Evolutionary conservation across 2,797 vertebrate species (phyloP), one percentile per base, ranked within the genome.

Genomic region (Cyprinella venusta): DNA sequence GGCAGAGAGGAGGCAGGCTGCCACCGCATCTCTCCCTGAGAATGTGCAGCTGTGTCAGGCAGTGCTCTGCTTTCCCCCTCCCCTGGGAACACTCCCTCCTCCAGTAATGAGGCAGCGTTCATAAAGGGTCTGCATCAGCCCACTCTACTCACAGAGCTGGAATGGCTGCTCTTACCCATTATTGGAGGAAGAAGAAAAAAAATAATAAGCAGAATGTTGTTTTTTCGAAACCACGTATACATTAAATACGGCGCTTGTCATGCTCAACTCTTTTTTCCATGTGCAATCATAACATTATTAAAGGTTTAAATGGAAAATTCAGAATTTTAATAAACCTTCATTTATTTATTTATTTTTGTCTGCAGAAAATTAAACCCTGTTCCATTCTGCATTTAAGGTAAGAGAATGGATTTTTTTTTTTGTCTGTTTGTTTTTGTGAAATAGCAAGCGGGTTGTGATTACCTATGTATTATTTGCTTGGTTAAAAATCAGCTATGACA

Each of bases 361-460:
- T 79, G 77, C 86, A 89, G 93, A 95, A 89, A 84, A 87, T 88
- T 88, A 88, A 87, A 90, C 82, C 50, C 86, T 89, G 91, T 50
- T 36, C n/a, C 87, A 90, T 87, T 84, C 89, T 92, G 88, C 80
- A 45, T 87, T 87, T 76, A 92, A 93, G 94, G 94, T 95, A 94
- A 92, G 94, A 87, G 69, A 76, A 36, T 64, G 16, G 38, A 26
- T 68, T 33, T 78, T 4, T 40, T 59, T 5, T 65, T 42, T 19
- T 5, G 2, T 26, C 45, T 70, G 0, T 33, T 24, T 16, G 50
- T n/a, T 30, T 30, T 56, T 79, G 74, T 87, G 26, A 75, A 86
- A 86, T 74, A 65, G 3, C 24, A 2, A 18, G 26, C 50, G 67
- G 8, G 63, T 45, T 45, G n/a, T 42, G 18, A 59, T 80, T 56